phyloP scores from a whole-genome alignment of 2,113 vertebrate species.

The Gobius niger region DNA sequence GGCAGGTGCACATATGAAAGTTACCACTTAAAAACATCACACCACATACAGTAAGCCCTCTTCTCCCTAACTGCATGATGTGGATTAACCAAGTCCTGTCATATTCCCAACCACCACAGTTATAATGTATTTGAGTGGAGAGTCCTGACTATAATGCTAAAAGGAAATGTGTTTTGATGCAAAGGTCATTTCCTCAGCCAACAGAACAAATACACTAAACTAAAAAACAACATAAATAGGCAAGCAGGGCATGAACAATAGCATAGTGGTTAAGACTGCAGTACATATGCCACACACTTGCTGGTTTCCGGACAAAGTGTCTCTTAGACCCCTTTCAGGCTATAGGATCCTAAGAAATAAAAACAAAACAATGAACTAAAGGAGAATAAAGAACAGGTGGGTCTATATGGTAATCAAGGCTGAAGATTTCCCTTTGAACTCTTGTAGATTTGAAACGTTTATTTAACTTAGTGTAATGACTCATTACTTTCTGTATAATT shows the following conservation, averaged over 20 bases:
- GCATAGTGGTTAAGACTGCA: too few species aligned
- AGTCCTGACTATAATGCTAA: not conserved
- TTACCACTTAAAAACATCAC: constrained; percentile 9
- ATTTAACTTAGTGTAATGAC: not conserved
- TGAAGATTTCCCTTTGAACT: not conserved
- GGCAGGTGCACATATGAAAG: constrained; percentile 39
- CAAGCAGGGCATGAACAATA: too few species aligned
- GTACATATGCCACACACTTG: too few species aligned
- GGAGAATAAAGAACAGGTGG: too few species aligned
- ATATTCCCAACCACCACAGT: constrained; percentile 39
- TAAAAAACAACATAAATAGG: too few species aligned
- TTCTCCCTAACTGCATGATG: constrained; percentile 43
- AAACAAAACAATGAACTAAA: too few species aligned
- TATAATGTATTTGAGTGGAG: not conserved
- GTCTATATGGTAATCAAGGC: not conserved
- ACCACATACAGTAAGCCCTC: constrained; percentile 45
- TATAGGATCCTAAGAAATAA: too few species aligned
- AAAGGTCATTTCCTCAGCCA: not conserved
- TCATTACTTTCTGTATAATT: too few species aligned
- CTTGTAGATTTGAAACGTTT: not conserved
- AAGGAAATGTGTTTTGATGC: not conserved
- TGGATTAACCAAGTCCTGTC: constrained; percentile 44
- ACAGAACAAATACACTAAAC: not conserved
- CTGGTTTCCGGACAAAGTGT: too few species aligned
- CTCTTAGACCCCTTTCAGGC: too few species aligned